Conservation (phyloP, 2,888 invertebrate genomes). For the Eucriotettix oculatus region DNA sequence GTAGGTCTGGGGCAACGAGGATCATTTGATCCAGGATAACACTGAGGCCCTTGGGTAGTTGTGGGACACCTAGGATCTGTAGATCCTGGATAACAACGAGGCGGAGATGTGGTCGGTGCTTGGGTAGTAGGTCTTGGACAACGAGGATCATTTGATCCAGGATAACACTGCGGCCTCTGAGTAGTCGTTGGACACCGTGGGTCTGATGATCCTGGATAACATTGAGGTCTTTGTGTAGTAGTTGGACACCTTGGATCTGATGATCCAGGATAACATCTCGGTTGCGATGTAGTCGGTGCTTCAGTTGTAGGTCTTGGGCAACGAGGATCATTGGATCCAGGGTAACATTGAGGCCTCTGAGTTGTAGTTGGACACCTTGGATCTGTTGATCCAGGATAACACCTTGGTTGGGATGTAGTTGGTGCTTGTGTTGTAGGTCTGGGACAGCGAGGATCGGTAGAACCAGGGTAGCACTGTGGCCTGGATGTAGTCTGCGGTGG, state of each 20-base stretch:
- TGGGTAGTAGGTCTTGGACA: conserved; percentile 7
- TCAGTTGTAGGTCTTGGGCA: conserved; percentile 9
- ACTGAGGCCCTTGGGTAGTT: conserved; percentile 14
- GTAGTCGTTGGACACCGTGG: conserved; percentile 20
- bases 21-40: conserved; percentile 13
- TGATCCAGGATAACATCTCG: conserved; percentile 19
- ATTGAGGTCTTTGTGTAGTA: conserved; percentile 5
- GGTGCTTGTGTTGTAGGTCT: too few species aligned
- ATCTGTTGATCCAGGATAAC: conserved; percentile 19
- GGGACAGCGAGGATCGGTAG: conserved; percentile 16
- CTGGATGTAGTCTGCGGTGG: conserved; percentile 14
- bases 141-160: neutral
- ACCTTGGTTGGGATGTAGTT: conserved; percentile 17
- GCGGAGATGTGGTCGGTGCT: conserved; percentile 15
- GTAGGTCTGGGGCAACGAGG: conserved; percentile 17
- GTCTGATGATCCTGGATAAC: conserved; percentile 17
- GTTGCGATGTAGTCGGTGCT: conserved; percentile 12
- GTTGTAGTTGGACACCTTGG: conserved; percentile 15
- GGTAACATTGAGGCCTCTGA: conserved; percentile 15
- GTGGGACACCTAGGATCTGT: conserved; percentile 26
- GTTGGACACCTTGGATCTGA: conserved; percentile 18
- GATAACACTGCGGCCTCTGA: conserved; percentile 9
- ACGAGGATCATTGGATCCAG: conserved; percentile 18
- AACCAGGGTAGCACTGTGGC: conserved; percentile 15
- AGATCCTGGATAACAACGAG: conserved; percentile 20